Evolutionary conservation across 2,113 vertebrate species (phyloP), one percentile per base, ranked within the genome.

Genomic region (Panthera tigris): DNA sequence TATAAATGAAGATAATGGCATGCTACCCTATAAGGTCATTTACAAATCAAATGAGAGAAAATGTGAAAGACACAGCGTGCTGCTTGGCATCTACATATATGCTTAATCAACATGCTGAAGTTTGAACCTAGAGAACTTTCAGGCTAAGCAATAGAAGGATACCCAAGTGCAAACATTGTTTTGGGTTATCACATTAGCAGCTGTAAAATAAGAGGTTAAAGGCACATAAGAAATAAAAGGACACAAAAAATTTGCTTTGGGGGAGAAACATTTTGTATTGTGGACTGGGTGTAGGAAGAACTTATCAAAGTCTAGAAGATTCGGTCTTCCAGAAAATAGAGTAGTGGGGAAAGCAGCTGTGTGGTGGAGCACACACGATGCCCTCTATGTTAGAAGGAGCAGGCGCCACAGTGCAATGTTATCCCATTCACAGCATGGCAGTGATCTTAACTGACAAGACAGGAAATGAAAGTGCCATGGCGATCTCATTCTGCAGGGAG

Each of bases 391-490:
- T 91, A 89, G 85, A 39, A 27, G 87, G 74, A 94, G 81, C 88
- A 50, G 91, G 63, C 69, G 3, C 52, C 69, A 16, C 68, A 1
- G 63, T 78, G 85, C 74, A 93, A 36, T 89, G 82, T 88, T 95
- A 89, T 91, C 93, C 98, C 57, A 36, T 73, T 97, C 89, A 89
- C 91, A 94, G n/a, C 11, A 10, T 94, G 93, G 90, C 95, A 94
- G 90, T 69, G 36, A 74, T 98, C 96, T 94, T 94, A 96, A 96
- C 95, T 97, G 96, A 97, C 97, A 98, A 96, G 97, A 97, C 87
- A 97, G 95, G 97, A 97, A 98, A 97, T 97, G 92, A 97, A 97
- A 91, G 82, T 95, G 92, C 96, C 92, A 93, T 96, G 90, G 85
- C 4, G 2, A 52, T 94, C 92, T 73, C 81, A 61, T 94, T 93